Conservation (phyloP, 2,797 vertebrate species). For the Sternotherus odoratus region DNA sequence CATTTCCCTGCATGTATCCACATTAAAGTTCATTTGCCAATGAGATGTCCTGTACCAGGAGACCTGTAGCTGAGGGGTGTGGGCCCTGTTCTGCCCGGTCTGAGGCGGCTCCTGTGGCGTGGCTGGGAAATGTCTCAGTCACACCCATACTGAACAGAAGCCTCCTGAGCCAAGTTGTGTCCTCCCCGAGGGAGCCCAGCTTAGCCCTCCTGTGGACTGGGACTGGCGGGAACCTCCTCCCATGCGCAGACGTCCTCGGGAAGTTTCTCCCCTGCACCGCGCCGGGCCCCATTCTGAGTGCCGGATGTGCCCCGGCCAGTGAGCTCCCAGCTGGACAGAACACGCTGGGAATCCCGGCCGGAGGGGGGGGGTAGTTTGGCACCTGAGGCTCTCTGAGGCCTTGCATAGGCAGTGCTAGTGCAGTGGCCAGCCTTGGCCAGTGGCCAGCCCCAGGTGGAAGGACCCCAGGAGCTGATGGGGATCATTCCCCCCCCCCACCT, state of each 20-base stretch:
- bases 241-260: not conserved
- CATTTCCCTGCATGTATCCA: not conserved
- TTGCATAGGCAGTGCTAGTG: not conserved
- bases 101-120: not conserved
- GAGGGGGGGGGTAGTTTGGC: no score
- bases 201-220: not conserved
- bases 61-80: not conserved
- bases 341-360: no score
- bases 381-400: no score
- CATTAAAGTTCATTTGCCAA: not conserved
- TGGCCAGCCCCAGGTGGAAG: not conserved
- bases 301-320: no score
- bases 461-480: not conserved
- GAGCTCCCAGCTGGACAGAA: no score
- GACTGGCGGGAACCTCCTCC: not conserved
- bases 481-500: rapidly evolving
- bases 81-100: no score
- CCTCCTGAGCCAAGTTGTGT: no score
- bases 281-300: not conserved
- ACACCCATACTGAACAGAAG: not conserved
- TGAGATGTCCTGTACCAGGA: not conserved
- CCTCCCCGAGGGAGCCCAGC: not conserved
- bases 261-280: no score
- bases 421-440: not conserved
- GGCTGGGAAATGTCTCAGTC: not conserved